Evolutionary conservation across 2,797 vertebrate species (phyloP).

Genomic region (Tinamus major): DNA sequence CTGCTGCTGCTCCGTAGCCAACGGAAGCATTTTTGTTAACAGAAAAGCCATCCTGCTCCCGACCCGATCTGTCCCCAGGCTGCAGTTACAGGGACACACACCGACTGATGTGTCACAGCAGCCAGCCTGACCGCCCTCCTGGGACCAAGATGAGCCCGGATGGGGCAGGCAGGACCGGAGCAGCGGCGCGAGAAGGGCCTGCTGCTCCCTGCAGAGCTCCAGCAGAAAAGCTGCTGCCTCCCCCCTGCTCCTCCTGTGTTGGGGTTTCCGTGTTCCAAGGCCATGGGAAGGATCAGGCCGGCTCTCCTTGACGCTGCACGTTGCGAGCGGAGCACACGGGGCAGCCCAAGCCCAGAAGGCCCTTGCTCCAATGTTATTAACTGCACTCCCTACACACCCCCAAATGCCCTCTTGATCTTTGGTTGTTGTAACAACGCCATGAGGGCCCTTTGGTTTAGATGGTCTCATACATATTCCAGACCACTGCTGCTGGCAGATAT

Average conservation of each 20-base stretch:
- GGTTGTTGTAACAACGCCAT: neutral
- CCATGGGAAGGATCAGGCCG: neutral
- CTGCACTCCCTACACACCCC: neutral
- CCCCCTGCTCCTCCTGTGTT: neutral
- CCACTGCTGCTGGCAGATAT: neutral
- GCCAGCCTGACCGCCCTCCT: neutral
- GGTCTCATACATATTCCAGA: neutral
- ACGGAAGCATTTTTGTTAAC: neutral
- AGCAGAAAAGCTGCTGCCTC: accelerated
- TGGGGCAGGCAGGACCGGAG: neutral
- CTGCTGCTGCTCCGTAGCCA: neutral
- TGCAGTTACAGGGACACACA: accelerated
- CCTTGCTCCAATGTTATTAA: constrained; percentile 19
- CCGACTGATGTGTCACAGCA: neutral
- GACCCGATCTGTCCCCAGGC: neutral
- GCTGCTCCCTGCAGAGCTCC: neutral
- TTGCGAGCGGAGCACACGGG: neutral
- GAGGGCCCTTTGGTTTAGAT: neutral
- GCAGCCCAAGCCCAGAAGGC: neutral
- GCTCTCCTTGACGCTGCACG: neutral
- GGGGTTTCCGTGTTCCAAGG: neutral
- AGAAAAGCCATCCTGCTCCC: neutral
- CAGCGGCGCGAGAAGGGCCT: accelerated
- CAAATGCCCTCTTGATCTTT: constrained; percentile 1
- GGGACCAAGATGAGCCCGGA: neutral